These are phyloP conservation scores for Argopecten irradians DNA, from an alignment of 1,140 invertebrate genomes.

Conservation along the genomic window DNA sequence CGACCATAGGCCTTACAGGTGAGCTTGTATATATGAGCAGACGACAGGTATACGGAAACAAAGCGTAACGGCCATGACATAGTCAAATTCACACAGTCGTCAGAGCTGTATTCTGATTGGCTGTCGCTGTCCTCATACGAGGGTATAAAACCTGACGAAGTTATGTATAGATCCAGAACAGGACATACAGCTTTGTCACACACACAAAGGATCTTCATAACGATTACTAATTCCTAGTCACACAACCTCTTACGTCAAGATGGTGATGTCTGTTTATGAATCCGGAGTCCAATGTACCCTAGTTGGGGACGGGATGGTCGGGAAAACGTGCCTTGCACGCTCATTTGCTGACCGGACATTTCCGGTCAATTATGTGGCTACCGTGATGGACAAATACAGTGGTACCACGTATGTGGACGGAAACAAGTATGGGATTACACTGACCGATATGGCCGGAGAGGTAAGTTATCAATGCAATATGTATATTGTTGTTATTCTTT, in stretches of 20 bases:
- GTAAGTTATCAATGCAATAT: slow-evolving; percentile 54
- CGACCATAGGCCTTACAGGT: background rate
- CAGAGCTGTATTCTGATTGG: background rate
- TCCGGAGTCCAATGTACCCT: slow-evolving; percentile 62
- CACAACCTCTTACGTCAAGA: background rate
- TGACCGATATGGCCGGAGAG: slow-evolving; percentile 71
- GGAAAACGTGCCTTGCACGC: slow-evolving; percentile 70
- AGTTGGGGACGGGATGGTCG: slow-evolving; percentile 73
- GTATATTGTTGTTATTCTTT: slow-evolving; percentile 22
- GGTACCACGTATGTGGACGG: slow-evolving; percentile 63
- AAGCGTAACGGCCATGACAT: background rate
- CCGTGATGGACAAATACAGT: slow-evolving; percentile 74
- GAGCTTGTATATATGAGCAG: background rate
- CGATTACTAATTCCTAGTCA: background rate
- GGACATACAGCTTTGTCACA: background rate
- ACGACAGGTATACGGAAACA: background rate
- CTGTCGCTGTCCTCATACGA: background rate
- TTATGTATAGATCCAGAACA: background rate
- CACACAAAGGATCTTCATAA: background rate
- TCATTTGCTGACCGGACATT: slow-evolving; percentile 61
- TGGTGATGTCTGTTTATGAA: slow-evolving; percentile 5
- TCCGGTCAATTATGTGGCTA: slow-evolving; percentile 66
- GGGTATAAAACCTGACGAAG: background rate
- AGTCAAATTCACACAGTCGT: background rate
- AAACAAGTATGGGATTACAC: slow-evolving; percentile 64